A percentile compares a stretch with the other conserved stretches of the same genome.
phyloP scores from a whole-genome alignment of 37 sponge, comb jelly and placozoan genomes.

The Aphrocallistes beatrix region DNA sequence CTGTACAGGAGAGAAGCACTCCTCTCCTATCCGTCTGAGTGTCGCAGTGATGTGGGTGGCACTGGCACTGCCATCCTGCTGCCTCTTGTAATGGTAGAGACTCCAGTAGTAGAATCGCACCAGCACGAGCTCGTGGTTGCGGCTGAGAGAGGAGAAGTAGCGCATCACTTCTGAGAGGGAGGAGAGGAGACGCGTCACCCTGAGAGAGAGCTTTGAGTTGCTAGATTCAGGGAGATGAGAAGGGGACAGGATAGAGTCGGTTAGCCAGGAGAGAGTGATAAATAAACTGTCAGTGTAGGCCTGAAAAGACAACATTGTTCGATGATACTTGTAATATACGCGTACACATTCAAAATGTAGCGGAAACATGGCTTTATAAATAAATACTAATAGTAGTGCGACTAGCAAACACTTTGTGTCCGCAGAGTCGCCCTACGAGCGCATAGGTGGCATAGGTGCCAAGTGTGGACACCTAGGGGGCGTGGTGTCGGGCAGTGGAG shows the following conservation, averaged over 20 bases:
- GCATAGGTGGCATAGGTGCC: too few relatives aligned
- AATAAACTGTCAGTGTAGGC: background rate
- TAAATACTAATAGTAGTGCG: too few relatives aligned
- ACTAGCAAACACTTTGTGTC: too few relatives aligned
- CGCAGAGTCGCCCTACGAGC: too few relatives aligned
- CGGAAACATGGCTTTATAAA: too few relatives aligned
- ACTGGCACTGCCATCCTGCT: background rate
- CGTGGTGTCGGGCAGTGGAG: too few relatives aligned
- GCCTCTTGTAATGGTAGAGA: background rate
- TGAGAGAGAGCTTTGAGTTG: background rate
- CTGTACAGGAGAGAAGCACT: background rate
- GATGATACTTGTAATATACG: too few relatives aligned
- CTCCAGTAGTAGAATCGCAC: slow-evolving; percentile 5
- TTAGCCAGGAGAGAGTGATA: background rate
- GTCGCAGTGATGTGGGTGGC: background rate
- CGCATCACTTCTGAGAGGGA: slow-evolving; percentile 1
- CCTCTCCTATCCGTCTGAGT: background rate
- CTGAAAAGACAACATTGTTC: background rate
- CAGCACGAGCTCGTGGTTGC: background rate
- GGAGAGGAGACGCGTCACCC: background rate
- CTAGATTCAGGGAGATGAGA: background rate
- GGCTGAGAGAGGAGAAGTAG: background rate
- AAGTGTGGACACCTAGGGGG: too few relatives aligned
- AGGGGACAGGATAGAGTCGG: background rate
- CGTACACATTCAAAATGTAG: too few relatives aligned